Evolutionary conservation across 2,797 vertebrate species (phyloP).

Genomic region (Coracias cyanogaster): DNA sequence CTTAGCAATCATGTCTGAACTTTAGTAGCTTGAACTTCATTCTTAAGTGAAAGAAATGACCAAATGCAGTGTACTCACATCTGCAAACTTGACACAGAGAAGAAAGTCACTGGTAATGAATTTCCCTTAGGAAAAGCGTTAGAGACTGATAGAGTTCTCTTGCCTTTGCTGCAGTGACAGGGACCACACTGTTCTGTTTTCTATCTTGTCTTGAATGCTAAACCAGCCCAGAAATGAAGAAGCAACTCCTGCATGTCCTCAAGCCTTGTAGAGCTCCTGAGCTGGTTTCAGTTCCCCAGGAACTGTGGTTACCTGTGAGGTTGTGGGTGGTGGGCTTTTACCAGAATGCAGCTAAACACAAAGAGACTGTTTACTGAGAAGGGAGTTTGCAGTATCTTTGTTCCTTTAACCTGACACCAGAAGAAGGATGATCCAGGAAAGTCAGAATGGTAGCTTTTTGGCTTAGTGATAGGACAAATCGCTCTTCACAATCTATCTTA

Average conservation of each 20-base stretch:
- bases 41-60: background rate
- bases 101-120: background rate
- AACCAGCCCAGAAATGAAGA: background rate
- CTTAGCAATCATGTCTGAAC: background rate
- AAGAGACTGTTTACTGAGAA: background rate
- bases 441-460: background rate
- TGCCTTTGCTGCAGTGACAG: background rate
- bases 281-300: background rate
- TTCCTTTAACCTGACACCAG: background rate
- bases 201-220: background rate
- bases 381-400: background rate
- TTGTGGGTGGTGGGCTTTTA: background rate
- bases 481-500: background rate
- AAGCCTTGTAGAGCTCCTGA: background rate
- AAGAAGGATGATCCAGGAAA: conserved; percentile 25
- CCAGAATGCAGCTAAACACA: background rate
- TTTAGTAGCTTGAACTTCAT: conserved; percentile 10
- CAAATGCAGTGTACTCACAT: background rate
- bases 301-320: background rate
- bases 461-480: background rate
- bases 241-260: background rate
- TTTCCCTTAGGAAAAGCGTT: background rate
- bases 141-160: background rate
- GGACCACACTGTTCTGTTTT: background rate
- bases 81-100: background rate